phyloP scores from a whole-genome alignment of 2,113 vertebrate species.

The Genyomyrus donnyi region DNA sequence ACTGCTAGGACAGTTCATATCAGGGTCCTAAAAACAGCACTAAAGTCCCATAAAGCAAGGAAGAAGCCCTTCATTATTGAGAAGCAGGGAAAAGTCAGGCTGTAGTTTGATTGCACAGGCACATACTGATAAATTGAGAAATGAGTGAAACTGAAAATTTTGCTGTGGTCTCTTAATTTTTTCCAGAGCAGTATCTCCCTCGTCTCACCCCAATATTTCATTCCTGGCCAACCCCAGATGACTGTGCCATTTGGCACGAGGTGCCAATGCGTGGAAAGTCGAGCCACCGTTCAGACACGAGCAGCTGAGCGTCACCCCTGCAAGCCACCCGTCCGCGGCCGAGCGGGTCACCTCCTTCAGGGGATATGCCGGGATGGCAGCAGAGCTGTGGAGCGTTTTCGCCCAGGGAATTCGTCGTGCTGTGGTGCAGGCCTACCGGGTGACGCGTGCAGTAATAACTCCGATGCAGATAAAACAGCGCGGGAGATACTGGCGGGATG shows the following conservation, averaged over 20 bases:
- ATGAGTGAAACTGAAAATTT: background rate
- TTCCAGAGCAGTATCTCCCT: background rate
- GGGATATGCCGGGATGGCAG: background rate
- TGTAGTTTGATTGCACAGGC: background rate
- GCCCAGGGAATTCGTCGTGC: background rate
- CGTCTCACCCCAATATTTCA: background rate
- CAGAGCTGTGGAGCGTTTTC: background rate
- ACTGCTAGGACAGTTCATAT: background rate
- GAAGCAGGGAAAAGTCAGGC: background rate
- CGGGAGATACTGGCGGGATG: conserved; percentile 26
- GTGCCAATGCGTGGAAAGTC: background rate
- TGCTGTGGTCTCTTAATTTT: background rate
- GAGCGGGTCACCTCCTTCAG: background rate
- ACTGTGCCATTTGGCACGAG: background rate
- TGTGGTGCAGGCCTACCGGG: background rate
- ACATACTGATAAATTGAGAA: background rate
- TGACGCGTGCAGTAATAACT: conserved; percentile 39
- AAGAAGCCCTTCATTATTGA: background rate
- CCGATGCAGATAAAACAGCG: conserved; percentile 51
- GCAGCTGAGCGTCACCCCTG: background rate
- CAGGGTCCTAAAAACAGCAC: background rate
- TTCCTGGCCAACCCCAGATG: background rate
- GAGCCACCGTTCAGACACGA: background rate
- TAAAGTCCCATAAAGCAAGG: background rate
- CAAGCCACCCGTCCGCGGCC: background rate